A percentile compares a stretch with the other conserved stretches of the same genome.
These are phyloP conservation scores for Centropristis striata DNA, from an alignment of 2,113 vertebrate species.

Conservation along the genomic window DNA sequence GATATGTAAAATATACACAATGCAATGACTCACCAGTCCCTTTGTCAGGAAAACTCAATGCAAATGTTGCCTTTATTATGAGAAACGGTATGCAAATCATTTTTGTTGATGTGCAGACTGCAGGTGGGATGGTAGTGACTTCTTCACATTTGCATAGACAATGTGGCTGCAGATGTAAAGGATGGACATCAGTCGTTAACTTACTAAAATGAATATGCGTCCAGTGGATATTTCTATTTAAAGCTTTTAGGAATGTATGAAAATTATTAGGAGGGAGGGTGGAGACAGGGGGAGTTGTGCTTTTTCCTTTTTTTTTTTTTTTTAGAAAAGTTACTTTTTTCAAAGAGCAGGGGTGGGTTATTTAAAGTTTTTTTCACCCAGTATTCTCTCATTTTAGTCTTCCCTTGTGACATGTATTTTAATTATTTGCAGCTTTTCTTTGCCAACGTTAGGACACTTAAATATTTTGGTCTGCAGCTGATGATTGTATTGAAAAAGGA, in stretches of 20 bases:
- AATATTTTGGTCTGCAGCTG: neutral
- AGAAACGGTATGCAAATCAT: neutral
- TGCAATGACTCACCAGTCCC: conserved; percentile 16
- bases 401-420: neutral
- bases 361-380: neutral
- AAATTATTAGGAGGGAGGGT: neutral
- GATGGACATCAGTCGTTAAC: neutral
- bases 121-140: neutral
- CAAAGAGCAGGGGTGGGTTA: neutral
- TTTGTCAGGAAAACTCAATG: neutral
- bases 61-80: conserved; percentile 5
- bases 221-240: neutral
- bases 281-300: neutral
- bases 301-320: neutral
- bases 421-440: neutral
- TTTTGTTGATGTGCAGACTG: neutral
- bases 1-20: conserved; percentile 38
- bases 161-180: neutral
- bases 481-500: neutral
- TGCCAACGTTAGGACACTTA: neutral
- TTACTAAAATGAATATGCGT: neutral
- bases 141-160: neutral
- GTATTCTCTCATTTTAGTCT: neutral
- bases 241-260: neutral
- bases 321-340: no score